These are phyloP conservation scores for Orthosia gracilis DNA, from an alignment of 2,888 invertebrate species.

Conservation along the genomic window DNA sequence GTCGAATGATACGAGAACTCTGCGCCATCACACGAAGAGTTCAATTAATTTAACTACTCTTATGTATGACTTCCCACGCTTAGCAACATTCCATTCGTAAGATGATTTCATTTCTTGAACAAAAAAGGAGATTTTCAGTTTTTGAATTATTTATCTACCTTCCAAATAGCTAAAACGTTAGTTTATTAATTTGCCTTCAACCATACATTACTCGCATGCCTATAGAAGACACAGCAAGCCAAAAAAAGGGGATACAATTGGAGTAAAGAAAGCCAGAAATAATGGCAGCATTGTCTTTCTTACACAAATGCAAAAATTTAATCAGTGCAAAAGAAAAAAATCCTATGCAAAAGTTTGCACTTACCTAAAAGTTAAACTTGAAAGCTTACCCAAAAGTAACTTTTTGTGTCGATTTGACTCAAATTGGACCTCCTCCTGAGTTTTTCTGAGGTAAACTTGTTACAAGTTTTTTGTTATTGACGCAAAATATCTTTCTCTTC, in stretches of 20 bases:
- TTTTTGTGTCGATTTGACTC: no score
- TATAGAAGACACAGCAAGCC: no score
- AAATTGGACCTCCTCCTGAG: no score
- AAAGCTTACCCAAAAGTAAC: background rate
- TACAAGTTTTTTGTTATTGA: no score
- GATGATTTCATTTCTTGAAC: constrained; percentile 50
- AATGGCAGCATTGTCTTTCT: background rate
- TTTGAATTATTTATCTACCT: background rate
- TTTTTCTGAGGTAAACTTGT: no score
- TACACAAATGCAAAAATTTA: background rate
- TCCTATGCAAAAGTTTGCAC: background rate
- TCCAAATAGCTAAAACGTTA: background rate
- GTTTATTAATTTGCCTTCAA: background rate
- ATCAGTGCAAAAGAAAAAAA: no score
- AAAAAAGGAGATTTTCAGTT: background rate
- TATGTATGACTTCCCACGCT: constrained; percentile 84
- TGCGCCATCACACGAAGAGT: constrained; percentile 73
- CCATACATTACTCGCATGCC: background rate
- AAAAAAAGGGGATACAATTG: no score
- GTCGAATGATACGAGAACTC: constrained; percentile 71
- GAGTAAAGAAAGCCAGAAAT: background rate
- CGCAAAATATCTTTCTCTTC: no score
- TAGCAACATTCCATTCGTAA: constrained; percentile 63
- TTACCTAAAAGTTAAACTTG: no score
- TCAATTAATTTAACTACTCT: constrained; percentile 85